Evolutionary conservation across 2,797 vertebrate genomes (phyloP), one percentile per base, ranked within the genome.

Genomic region (Bovichtus variegatus): DNA sequence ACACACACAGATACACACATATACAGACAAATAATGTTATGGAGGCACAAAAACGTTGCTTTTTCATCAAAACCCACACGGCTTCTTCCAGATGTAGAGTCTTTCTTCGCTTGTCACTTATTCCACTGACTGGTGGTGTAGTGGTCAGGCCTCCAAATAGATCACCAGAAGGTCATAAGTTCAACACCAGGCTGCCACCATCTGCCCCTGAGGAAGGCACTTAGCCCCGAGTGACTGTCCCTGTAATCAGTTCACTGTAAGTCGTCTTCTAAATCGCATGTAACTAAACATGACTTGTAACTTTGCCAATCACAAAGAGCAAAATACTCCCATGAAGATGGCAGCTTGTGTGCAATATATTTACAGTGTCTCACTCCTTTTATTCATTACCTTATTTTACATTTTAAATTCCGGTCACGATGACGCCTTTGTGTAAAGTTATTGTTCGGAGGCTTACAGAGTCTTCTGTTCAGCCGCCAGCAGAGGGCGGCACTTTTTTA

Each of bases 401-500:
- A 21, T 53, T 29, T 29, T 29, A 16, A 47, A n/a, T 19, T 54
- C 4, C 23, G 9, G 9, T 29, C 7, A 3, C 25, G 4, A 18
- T 40, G 7, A 13, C 18, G 31, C 31, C 8, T 29, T 36, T 9
- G 3, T 55, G 9, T 51, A 6, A 15, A 40, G 1, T 40, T n/a
- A 3, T 55, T 44, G 9, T n/a, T n/a, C n/a, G 12, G 29, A 46
- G 15, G 15, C n/a, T 18, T 16, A 2, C 3, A n/a, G 12, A 27
- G 15, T n/a, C 5, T 36, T 71, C 9, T 31, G 10, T 46, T 23
- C n/a, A n/a, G n/a, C 27, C 19, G 55, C 91, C 93, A 93, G 86
- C 75, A 94, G 93, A 88, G 81, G 93, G 93, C 90, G 85, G 88
- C 80, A 69, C 57, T 29, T 64, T 82, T 68, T 60, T 25, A 86